Evolutionary conservation across 2,113 vertebrate species (phyloP).

Genomic region (Scolopax mira): DNA sequence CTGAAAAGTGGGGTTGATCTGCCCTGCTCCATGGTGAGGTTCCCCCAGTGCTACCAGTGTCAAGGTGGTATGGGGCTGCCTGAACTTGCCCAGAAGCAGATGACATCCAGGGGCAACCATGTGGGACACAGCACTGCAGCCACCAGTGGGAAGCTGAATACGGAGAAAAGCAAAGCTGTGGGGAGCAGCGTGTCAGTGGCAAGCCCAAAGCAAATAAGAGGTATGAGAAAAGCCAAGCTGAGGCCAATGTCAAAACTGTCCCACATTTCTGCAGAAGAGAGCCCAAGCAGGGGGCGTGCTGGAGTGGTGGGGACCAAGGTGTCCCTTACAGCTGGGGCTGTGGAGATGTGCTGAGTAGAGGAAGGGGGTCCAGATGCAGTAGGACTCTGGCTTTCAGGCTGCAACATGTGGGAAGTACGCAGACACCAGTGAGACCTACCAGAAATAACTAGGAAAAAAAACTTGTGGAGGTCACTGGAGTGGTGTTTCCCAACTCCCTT

Average conservation of each 20-base stretch:
- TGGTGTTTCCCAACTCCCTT: not conserved
- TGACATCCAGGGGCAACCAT: not conserved
- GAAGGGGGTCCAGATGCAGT: not conserved
- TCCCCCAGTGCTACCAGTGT: not conserved
- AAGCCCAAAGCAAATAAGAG: not conserved
- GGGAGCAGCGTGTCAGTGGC: not conserved
- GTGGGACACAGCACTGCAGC: not conserved
- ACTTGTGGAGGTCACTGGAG: not conserved
- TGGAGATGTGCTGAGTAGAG: accelerated
- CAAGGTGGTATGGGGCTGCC: not conserved
- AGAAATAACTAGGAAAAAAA: not conserved
- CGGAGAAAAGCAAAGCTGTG: accelerated
- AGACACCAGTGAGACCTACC: not conserved
- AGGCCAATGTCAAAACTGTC: not conserved
- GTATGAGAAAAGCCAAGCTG: not conserved
- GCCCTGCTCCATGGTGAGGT: not conserved
- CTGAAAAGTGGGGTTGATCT: not conserved
- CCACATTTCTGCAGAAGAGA: not conserved
- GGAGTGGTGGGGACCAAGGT: not conserved
- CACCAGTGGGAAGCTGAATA: not conserved
- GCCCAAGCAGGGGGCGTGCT: accelerated
- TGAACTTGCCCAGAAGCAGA: not conserved
- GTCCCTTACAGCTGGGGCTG: not conserved
- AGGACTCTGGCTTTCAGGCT: not conserved
- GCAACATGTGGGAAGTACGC: accelerated